A percentile compares a stretch with the other conserved stretches of the same genome.
Conservation (phyloP, 2,888 invertebrate genomes). For the Euzophera pinguis region DNA sequence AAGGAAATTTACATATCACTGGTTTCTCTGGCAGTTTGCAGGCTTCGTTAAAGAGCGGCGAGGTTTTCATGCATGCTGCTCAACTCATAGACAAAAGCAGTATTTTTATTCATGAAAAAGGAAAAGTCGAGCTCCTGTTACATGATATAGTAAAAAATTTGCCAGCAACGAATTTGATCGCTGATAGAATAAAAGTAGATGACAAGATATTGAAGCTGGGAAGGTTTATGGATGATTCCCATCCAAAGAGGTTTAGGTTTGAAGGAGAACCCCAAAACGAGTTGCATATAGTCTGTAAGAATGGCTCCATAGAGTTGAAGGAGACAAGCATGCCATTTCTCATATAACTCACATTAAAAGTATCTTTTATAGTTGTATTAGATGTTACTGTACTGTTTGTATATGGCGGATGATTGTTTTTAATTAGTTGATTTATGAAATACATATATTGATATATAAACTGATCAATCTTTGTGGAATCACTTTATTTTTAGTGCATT, state of each 20-base stretch:
- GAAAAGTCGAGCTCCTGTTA: conserved; percentile 67
- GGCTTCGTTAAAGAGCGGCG: conserved; percentile 70
- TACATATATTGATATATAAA: conserved; percentile 1
- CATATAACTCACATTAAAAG: conserved; percentile 34
- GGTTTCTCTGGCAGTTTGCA: conserved; percentile 67
- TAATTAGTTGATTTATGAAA: conserved; percentile 1
- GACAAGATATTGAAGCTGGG: conserved; percentile 67
- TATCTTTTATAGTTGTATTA: conserved; percentile 19
- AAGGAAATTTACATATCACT: conserved; percentile 66
- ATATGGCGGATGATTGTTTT: conserved; percentile 10
- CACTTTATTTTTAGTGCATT: conserved; percentile 4
- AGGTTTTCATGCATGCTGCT: conserved; percentile 68
- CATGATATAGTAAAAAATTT: conserved; percentile 63
- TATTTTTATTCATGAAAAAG: conserved; percentile 75
- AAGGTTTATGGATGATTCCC: conserved; percentile 70
- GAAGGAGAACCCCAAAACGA: conserved; percentile 66
- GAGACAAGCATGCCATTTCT: conserved; percentile 63
- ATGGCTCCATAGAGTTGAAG: conserved; percentile 72
- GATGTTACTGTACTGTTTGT: conserved; percentile 14
- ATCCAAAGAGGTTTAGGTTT: conserved; percentile 68
- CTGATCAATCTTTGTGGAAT: conserved; percentile 10
- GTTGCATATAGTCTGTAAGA: conserved; percentile 73
- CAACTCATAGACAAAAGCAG: conserved; percentile 67
- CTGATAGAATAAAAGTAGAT: conserved; percentile 70
- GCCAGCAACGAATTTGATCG: conserved; percentile 71